A percentile compares a stretch with the other conserved stretches of the same genome.
phyloP scores from a whole-genome alignment of 2,888 invertebrate species.

The Scelioninae gen. 1 region DNA sequence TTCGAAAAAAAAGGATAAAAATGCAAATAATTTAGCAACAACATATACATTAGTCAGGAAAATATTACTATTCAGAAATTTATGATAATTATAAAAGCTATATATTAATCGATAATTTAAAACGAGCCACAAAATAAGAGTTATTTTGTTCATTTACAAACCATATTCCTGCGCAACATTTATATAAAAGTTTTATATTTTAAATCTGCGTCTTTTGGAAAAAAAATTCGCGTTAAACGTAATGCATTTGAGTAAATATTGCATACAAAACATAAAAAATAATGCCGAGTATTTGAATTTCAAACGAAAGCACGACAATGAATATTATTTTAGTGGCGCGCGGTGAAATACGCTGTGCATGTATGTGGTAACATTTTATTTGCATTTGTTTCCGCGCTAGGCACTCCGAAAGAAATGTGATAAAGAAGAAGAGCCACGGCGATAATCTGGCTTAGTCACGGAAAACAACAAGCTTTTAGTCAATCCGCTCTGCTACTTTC shows the following conservation, averaged over 20 bases:
- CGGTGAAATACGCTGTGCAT: not conserved
- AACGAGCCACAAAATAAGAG: too few species aligned
- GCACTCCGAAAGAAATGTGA: slow-evolving; percentile 48
- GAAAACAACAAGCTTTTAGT: slow-evolving; percentile 67
- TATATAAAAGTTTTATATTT: too few species aligned
- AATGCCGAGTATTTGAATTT: slow-evolving; percentile 4
- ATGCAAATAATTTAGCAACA: too few species aligned
- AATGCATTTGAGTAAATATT: not conserved
- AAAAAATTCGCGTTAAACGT: not conserved
- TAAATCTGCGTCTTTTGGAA: not conserved
- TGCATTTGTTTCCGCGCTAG: too few species aligned
- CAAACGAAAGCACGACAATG: not conserved
- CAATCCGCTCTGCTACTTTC: slow-evolving; percentile 60
- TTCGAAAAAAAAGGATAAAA: too few species aligned
- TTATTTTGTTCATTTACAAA: too few species aligned
- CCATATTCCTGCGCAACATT: too few species aligned
- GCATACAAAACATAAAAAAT: not conserved
- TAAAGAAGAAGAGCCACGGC: slow-evolving; percentile 36
- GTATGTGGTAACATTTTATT: too few species aligned
- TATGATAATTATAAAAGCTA: too few species aligned
- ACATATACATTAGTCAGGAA: too few species aligned
- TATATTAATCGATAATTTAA: too few species aligned
- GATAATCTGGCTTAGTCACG: slow-evolving; percentile 61
- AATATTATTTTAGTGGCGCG: slow-evolving; percentile 20
- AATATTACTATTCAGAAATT: too few species aligned